A percentile compares a stretch with the other conserved stretches of the same genome.
Evolutionary conservation across 1,140 invertebrate species (phyloP).

Genomic region (Acyrthosiphon pisum): DNA sequence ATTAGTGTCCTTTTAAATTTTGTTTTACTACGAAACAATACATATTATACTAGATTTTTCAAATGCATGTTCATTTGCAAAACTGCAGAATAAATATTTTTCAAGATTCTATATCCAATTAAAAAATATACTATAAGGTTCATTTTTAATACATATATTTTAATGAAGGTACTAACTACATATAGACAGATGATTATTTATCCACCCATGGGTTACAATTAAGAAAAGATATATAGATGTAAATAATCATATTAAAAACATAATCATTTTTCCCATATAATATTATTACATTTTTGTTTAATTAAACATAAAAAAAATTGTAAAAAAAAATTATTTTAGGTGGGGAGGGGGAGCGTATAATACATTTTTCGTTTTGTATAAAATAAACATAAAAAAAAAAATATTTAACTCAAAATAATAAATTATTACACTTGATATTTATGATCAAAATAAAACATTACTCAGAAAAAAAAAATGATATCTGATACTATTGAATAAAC

Average conservation of each 20-base stretch:
- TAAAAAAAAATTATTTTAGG: conserved; percentile 53
- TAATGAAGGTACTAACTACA: conserved; percentile 53
- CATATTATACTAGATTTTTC: background rate
- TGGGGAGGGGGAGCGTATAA: conserved; percentile 49
- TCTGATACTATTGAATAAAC: conserved; percentile 52
- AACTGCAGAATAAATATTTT: background rate
- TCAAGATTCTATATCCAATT: too few relatives aligned
- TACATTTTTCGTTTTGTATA: conserved; percentile 53
- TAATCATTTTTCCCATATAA: conserved; percentile 56
- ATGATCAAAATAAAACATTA: conserved; percentile 54
- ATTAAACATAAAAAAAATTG: conserved; percentile 49
- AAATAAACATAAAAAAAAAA: conserved; percentile 55
- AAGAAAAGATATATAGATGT: conserved; percentile 52
- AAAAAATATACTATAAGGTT: background rate
- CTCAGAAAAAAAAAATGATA: conserved; percentile 46
- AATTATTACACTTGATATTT: conserved; percentile 44
- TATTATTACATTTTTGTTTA: conserved; percentile 51
- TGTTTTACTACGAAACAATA: background rate
- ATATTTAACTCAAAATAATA: conserved; percentile 54
- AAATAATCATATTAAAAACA: conserved; percentile 47
- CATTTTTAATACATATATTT: conserved; percentile 51
- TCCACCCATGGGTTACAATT: conserved; percentile 51
- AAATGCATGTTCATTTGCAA: background rate
- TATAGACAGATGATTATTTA: conserved; percentile 53
- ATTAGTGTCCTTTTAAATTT: too few relatives aligned